Percentiles rank a stretch among this genome's conserved stretches.
phyloP scores from a whole-genome alignment of 2,888 invertebrate genomes.

The Melipona beecheii region DNA sequence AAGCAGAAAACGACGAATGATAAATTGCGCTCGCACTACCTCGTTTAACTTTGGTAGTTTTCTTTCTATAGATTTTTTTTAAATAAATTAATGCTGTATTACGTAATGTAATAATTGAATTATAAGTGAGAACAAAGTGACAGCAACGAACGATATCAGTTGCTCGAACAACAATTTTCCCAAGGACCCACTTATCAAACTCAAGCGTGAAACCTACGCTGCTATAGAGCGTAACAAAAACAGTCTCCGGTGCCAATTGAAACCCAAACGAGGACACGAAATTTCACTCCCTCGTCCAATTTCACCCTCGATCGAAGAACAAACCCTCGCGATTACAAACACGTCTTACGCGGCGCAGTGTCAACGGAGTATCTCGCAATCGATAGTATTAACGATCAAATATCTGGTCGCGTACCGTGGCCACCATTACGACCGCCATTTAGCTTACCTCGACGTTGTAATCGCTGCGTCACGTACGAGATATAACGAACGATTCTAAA shows the following conservation, averaged over 20 bases:
- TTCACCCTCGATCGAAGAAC: constrained; percentile 8
- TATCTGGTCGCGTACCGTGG: constrained; percentile 29
- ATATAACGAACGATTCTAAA: background rate
- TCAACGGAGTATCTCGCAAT: background rate
- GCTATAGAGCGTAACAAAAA: background rate
- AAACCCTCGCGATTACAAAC: constrained; percentile 9
- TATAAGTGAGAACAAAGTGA: background rate
- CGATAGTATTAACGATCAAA: constrained; percentile 21
- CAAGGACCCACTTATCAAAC: background rate
- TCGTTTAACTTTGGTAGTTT: background rate
- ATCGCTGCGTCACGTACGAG: constrained; percentile 52
- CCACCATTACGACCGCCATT: constrained; percentile 69
- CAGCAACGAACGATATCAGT: background rate
- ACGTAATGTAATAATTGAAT: background rate
- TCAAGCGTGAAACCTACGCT: background rate
- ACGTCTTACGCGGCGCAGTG: constrained; percentile 8
- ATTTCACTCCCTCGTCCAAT: constrained; percentile 3
- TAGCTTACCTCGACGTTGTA: constrained; percentile 68
- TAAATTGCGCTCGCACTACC: background rate
- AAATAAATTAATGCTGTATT: too few relatives aligned
- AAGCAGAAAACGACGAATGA: background rate
- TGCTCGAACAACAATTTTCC: background rate
- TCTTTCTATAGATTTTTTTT: background rate
- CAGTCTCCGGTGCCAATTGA: constrained; percentile 7
- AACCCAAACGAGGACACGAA: constrained; percentile 1